These are phyloP conservation scores for Dorcus hopei DNA, from an alignment of 2,888 invertebrate species.

Conservation along the genomic window DNA sequence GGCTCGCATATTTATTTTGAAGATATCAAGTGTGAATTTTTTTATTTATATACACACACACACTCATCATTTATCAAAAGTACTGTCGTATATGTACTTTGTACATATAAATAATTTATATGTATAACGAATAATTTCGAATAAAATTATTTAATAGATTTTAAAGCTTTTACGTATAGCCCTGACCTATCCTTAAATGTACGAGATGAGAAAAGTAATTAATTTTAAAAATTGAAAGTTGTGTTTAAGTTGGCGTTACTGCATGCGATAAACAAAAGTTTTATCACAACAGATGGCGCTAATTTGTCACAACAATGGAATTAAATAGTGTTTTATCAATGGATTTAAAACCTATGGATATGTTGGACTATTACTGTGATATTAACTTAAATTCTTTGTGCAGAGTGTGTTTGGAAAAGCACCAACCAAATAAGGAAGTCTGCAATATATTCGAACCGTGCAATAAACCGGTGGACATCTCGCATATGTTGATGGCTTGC, in stretches of 20 bases:
- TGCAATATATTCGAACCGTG: constrained; percentile 34
- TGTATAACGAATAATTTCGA: too few relatives aligned
- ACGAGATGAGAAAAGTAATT: too few relatives aligned
- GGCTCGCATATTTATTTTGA: too few relatives aligned
- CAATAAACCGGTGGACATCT: constrained; percentile 27
- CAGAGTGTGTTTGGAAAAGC: constrained; percentile 36
- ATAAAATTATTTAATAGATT: too few relatives aligned
- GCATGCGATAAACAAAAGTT: constrained; percentile 1
- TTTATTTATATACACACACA: too few relatives aligned
- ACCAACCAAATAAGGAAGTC: constrained; percentile 30
- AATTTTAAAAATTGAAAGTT: too few relatives aligned
- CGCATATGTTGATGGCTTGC: constrained; percentile 38
- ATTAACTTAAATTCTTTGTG: constrained; percentile 31
- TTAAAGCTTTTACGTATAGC: too few relatives aligned
- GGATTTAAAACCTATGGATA: constrained; percentile 25
- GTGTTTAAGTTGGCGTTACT: neutral
- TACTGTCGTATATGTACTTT: too few relatives aligned
- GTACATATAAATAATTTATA: too few relatives aligned
- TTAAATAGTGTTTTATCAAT: constrained; percentile 8
- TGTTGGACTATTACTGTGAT: constrained; percentile 33
- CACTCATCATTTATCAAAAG: too few relatives aligned
- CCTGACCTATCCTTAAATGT: too few relatives aligned
- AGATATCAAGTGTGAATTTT: too few relatives aligned
- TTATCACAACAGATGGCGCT: neutral
- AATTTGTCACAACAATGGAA: constrained; percentile 8